phyloP scores from a whole-genome alignment of 2,113 vertebrate species.

The Peromyscus leucopus region DNA sequence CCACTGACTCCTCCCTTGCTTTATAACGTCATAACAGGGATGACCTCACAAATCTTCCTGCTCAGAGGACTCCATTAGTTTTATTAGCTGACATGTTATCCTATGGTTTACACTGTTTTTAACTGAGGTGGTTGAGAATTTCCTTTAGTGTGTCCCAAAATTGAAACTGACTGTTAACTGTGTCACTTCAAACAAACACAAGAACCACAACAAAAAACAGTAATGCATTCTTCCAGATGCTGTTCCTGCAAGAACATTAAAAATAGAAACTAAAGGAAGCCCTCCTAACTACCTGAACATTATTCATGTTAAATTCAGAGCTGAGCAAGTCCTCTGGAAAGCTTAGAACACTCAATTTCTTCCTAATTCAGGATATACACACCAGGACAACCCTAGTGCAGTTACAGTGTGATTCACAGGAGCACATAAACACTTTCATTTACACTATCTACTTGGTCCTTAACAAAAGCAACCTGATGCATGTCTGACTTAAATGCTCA shows the following conservation, averaged over 20 bases:
- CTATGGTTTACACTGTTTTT: too few relatives aligned
- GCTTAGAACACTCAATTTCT: not conserved
- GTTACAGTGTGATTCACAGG: not conserved
- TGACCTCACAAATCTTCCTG: not conserved
- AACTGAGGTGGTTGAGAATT: not conserved
- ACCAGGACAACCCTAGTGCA: too few relatives aligned
- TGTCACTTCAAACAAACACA: not conserved
- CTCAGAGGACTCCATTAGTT: not conserved
- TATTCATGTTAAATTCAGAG: not conserved
- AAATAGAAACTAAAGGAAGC: not conserved
- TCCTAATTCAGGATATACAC: not conserved
- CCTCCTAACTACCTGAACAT: not conserved
- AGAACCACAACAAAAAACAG: not conserved
- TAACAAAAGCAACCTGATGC: not conserved
- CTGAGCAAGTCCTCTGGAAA: not conserved
- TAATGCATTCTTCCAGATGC: not conserved
- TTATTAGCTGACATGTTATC: not conserved
- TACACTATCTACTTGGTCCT: not conserved
- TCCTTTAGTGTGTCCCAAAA: not conserved
- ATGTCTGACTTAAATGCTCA: not conserved
- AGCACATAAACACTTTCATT: not conserved
- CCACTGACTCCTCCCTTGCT: accelerated
- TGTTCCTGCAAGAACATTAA: not conserved
- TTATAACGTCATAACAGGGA: too few relatives aligned
- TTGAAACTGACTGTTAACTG: not conserved